These are phyloP conservation scores for Eupithecia vulgata DNA, from an alignment of 2,888 invertebrate genomes.

Conservation along the genomic window DNA sequence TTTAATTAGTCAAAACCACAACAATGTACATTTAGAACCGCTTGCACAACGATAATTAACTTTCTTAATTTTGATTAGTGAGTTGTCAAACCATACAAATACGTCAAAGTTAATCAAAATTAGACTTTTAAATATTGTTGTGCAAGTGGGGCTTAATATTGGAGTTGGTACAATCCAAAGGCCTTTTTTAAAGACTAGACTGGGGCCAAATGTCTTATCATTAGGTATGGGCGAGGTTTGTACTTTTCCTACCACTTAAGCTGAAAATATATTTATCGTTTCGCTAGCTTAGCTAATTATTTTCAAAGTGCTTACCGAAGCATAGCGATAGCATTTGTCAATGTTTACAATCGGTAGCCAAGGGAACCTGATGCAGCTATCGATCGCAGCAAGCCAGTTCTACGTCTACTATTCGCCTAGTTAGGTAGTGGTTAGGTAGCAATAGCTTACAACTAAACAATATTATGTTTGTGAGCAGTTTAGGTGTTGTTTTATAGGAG, in stretches of 20 bases:
- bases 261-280: neutral
- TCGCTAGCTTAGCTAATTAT: conserved; percentile 11
- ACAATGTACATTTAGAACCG: too few relatives aligned
- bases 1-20: neutral
- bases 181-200: neutral
- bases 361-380: conserved; percentile 47
- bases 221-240: neutral
- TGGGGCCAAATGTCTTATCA: neutral
- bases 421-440: neutral
- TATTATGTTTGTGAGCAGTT: neutral
- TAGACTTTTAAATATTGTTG: too few relatives aligned
- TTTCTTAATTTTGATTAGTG: too few relatives aligned
- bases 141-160: too few relatives aligned
- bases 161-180: neutral
- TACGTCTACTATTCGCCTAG: conserved; percentile 8
- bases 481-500: neutral
- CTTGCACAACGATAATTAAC: too few relatives aligned
- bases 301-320: conserved; percentile 22
- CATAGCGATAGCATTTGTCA: conserved; percentile 21
- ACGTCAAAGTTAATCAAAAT: too few relatives aligned
- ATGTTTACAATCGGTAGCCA: conserved; percentile 56
- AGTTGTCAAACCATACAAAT: too few relatives aligned
- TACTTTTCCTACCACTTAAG: neutral
- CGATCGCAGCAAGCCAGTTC: conserved; percentile 28
- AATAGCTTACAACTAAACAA: neutral